Percentiles rank a stretch among this genome's conserved stretches.
These are phyloP conservation scores for Caenorhabditis angaria DNA, from an alignment of 2,888 invertebrate species.

Conservation along the genomic window DNA sequence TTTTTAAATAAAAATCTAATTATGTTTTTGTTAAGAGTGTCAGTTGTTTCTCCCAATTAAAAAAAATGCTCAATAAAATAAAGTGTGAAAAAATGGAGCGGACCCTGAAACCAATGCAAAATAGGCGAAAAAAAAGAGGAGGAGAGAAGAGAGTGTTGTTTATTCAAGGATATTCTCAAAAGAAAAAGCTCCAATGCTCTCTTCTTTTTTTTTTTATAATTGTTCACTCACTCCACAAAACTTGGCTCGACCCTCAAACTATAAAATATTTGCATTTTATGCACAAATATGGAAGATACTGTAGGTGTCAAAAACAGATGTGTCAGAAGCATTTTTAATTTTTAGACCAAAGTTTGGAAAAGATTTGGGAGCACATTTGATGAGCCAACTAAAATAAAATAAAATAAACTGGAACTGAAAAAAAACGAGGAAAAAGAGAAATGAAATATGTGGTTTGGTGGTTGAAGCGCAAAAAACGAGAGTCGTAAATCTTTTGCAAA, in stretches of 20 bases:
- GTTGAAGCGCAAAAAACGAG: no score
- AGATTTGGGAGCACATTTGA: no score
- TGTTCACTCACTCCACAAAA: not conserved
- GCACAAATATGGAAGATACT: no score
- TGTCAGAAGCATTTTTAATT: not conserved
- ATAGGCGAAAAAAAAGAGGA: constrained; percentile 5
- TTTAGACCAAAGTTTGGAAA: not conserved
- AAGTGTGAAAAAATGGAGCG: not conserved
- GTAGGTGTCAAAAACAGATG: no score
- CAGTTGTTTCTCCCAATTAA: not conserved
- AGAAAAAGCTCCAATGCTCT: not conserved
- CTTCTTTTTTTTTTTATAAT: not conserved
- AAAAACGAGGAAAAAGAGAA: not conserved
- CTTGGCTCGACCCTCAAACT: no score
- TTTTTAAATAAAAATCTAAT: not conserved
- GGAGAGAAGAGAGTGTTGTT: constrained; percentile 14
- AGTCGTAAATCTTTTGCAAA: not conserved
- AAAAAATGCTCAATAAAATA: not conserved
- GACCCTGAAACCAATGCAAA: not conserved
- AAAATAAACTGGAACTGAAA: not conserved
- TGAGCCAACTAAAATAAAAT: no score
- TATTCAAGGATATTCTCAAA: constrained; percentile 13
- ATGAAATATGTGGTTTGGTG: not conserved
- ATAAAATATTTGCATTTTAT: no score
- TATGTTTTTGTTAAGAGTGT: not conserved